Evolutionary conservation across 2,797 vertebrate genomes (phyloP), one percentile per base, ranked within the genome.

Genomic region (Melanotaenia boesemani): DNA sequence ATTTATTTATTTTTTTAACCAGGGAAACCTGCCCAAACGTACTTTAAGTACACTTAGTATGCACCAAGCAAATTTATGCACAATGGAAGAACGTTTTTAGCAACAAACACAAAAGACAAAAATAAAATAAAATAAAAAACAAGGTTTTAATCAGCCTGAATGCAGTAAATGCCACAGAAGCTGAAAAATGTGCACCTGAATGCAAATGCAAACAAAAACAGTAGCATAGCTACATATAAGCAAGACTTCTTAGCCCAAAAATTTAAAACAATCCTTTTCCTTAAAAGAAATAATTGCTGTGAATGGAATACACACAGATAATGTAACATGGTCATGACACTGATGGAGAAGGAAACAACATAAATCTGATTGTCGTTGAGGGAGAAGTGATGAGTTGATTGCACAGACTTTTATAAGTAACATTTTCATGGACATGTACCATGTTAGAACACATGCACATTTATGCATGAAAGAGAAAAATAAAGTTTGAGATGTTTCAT

Each of bases 41-140:
- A 93, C 91, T 93, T 92, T 89, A 89, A 94, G 92, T 93, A 94
- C 93, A 91, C 90, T 93, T 93, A 84, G 86, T 90, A 92, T 90
- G 82, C 82, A 81, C 89, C 67, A 70, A 81, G 72, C 74, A 79
- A 58, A 77, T 86, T 84, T 85, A 82, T 89, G 88, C 63, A 86
- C 72, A 91, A 90, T 70, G 86, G 88, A 86, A 73, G 26, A 76
- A 83, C 80, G 64, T 85, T 86, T 83, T 76, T 34, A 34, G 32
- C 32, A 34, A 32, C 18, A 46, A 16, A 16, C 6, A 34, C 32
- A 34, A 34, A 34, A 34, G 1, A 5, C 3, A 4, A 30, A 30
- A 30, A 46, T 15, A 18, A 72, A 89, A 91, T 88, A 81, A 24
- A 63, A 88, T 30, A 86, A 79, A 86, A 88, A 73, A 81, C 39